These are phyloP conservation scores for Beaufortia kweichowensis DNA, from an alignment of 2,113 vertebrate genomes.

Conservation along the genomic window DNA sequence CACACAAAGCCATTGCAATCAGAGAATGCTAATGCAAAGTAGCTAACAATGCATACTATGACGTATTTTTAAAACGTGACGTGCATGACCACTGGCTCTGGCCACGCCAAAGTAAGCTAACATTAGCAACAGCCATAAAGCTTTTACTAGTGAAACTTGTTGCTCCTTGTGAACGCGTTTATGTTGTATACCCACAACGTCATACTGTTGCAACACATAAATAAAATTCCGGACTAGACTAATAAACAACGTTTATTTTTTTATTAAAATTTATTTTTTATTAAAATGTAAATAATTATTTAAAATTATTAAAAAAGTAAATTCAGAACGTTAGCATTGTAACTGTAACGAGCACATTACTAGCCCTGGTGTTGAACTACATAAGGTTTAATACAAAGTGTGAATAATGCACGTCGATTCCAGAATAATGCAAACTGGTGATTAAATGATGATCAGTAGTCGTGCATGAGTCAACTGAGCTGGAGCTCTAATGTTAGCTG, in stretches of 20 bases:
- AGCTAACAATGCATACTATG: no score
- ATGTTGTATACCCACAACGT: no score
- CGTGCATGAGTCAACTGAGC: neutral
- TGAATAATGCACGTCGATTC: neutral
- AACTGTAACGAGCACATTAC: no score
- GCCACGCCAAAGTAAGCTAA: no score
- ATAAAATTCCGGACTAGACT: neutral
- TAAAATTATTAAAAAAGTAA: no score
- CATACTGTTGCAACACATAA: no score
- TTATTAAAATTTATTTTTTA: no score
- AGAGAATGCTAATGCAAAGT: neutral
- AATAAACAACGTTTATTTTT: neutral
- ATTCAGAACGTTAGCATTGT: no score
- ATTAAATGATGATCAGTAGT: neutral
- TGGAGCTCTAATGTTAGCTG: neutral
- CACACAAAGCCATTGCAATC: neutral
- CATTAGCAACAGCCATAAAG: neutral
- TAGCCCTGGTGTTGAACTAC: neutral
- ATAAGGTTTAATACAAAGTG: neutral
- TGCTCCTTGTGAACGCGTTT: no score
- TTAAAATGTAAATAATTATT: no score
- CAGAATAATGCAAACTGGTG: neutral
- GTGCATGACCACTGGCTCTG: no score
- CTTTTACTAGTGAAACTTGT: no score
- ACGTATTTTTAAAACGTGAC: neutral